Evolutionary conservation across 1,140 invertebrate genomes (phyloP), one percentile per base, ranked within the genome.

Genomic region (Platyscapa corneri): DNA sequence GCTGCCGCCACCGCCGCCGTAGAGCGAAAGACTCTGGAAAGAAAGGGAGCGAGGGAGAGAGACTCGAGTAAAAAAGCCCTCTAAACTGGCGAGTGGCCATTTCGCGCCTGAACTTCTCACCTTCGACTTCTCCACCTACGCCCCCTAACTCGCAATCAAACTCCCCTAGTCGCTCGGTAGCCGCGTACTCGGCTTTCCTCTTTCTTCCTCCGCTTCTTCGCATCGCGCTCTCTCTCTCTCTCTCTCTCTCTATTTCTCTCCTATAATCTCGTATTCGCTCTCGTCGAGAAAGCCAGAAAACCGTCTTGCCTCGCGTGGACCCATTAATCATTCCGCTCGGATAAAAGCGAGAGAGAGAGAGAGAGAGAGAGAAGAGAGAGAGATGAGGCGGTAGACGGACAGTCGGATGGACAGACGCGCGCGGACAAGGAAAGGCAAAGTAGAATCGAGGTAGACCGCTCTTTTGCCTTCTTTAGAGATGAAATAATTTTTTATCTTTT

Each of bases 311-410:
- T 49, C 72, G 34, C 80, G 84, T 85, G 88, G 83, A 87, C 83
- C 81, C 88, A 90, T 90, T 90, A 90, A 90, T 89, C 89, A 89
- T 89, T 67, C 86, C 79, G n/a, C 81, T 81, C 18, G 84, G 82
- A 86, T 86, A 88, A 87, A 90, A 88, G 87, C 87, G 86, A 82
- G 34, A 70, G 67, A 37, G 32, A 37, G n/a, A 46, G 39, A n/a
- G 72, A 46, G 23, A 37, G 34, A 23, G 72, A 77, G 87, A 56
- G 82, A 85, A 80, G 49, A 39, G 60, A 65, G 83, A 75, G 75
- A 82, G 42, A 87, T 70, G 84, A 88, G 88, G 87, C 81, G 85
- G 85, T 74, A 81, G 82, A 87, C 76, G 84, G 84, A 87, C 86
- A 67, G 39, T 30, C 60, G 72, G 83, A 87, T 78, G 88, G 87